A percentile compares a stretch with the other conserved stretches of the same genome.
Conservation (phyloP, 2,888 invertebrate species). For the Pandemis heparana region DNA sequence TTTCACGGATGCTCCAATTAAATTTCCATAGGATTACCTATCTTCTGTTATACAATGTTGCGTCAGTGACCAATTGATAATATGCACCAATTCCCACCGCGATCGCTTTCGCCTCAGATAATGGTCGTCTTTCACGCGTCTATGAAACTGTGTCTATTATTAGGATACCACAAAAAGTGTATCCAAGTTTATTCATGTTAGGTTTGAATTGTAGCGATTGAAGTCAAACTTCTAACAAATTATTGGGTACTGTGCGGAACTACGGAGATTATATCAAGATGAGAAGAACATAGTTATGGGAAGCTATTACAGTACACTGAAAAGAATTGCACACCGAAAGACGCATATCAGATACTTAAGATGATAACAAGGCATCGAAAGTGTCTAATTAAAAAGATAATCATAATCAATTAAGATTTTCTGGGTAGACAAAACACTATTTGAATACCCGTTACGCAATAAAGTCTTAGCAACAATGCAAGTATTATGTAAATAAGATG, state of each 20-base stretch:
- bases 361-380: background rate
- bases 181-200: slow-evolving; percentile 20
- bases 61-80: slow-evolving; percentile 43
- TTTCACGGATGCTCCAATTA: slow-evolving; percentile 33
- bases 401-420: background rate
- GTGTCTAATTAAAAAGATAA: slow-evolving; percentile 8
- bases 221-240: slow-evolving; percentile 2
- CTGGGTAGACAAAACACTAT: background rate
- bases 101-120: slow-evolving; percentile 33
- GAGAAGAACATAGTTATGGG: background rate
- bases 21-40: slow-evolving; percentile 24
- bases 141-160: slow-evolving; percentile 27
- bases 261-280: slow-evolving; percentile 15
- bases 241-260: background rate
- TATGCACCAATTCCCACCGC: slow-evolving; percentile 40
- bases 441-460: slow-evolving; percentile 9
- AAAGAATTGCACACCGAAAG: background rate
- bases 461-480: slow-evolving; percentile 18
- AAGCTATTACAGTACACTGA: background rate
- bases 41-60: slow-evolving; percentile 32
- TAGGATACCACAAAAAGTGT: slow-evolving; percentile 28
- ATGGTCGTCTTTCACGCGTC: slow-evolving; percentile 32
- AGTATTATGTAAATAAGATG: slow-evolving; percentile 26
- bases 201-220: slow-evolving; percentile 11
- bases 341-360: background rate